A percentile compares a stretch with the other conserved stretches of the same genome.
Evolutionary conservation across 2,888 invertebrate genomes (phyloP).

Genomic region (Lepetodrilus schrolli): DNA sequence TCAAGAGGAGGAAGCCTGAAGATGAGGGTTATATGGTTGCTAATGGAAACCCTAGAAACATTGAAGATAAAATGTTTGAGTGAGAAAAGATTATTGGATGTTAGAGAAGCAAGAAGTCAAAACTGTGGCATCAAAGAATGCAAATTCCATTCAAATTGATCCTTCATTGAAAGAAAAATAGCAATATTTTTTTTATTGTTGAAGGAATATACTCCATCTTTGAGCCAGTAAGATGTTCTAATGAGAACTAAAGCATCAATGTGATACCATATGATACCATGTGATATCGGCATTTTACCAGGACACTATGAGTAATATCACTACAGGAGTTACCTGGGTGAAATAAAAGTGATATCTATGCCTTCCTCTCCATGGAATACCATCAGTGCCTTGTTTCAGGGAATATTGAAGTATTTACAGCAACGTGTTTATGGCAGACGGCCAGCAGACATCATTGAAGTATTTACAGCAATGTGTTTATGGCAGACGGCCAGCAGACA

Average conservation of each 20-base stretch:
- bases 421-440: too few species aligned
- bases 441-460: too few species aligned
- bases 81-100: conserved; percentile 14
- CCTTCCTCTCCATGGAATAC: neutral
- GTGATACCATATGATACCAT: conserved; percentile 14
- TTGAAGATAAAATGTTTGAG: conserved; percentile 43
- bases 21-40: conserved; percentile 53
- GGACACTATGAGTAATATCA: neutral
- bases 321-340: neutral
- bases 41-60: conserved; percentile 35
- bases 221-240: neutral
- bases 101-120: neutral
- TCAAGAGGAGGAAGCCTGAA: conserved; percentile 65
- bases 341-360: neutral
- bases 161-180: neutral
- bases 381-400: neutral
- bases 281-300: neutral
- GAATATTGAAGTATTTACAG: too few species aligned
- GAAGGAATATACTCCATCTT: neutral
- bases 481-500: too few species aligned
- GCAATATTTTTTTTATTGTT: too few species aligned
- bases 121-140: neutral
- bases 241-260: neutral
- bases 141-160: too few species aligned
- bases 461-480: too few species aligned